A percentile compares a stretch with the other conserved stretches of the same genome.
phyloP scores from a whole-genome alignment of 2,888 invertebrate genomes.

The Nebria salina region DNA sequence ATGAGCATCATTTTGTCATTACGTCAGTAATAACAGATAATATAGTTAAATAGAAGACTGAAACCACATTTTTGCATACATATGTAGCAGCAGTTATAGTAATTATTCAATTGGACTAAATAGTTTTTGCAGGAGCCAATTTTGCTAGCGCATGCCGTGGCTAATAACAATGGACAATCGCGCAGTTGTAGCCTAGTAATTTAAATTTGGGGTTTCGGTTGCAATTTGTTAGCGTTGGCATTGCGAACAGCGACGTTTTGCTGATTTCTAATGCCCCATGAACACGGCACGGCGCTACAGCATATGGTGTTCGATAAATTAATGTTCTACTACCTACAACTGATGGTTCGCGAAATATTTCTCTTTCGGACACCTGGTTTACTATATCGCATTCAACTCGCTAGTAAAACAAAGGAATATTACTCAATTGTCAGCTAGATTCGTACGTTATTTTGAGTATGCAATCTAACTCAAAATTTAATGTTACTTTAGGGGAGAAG shows the following conservation, averaged over 20 bases:
- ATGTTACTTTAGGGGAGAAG: too few species aligned
- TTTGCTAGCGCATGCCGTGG: constrained; percentile 11
- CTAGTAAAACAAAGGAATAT: constrained; percentile 1
- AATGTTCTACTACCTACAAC: neutral
- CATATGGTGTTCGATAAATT: constrained; percentile 2
- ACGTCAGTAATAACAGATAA: too few species aligned
- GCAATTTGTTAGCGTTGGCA: constrained; percentile 10
- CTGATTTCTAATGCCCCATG: constrained; percentile 15
- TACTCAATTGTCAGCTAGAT: neutral
- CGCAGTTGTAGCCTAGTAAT: neutral
- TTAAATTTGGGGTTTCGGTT: neutral
- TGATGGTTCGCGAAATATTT: neutral
- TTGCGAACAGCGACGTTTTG: constrained; percentile 9
- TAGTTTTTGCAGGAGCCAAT: neutral
- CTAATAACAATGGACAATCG: constrained; percentile 13
- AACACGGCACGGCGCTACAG: neutral
- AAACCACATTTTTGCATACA: neutral
- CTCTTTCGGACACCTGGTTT: neutral
- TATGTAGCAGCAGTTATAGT: neutral
- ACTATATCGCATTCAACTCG: neutral
- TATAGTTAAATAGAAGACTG: neutral
- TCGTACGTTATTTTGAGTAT: too few species aligned
- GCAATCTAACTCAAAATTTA: too few species aligned
- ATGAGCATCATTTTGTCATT: too few species aligned
- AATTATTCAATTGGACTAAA: neutral